Evolutionary conservation across 2,113 vertebrate genomes (phyloP).

Genomic region (Upupa epops): DNA sequence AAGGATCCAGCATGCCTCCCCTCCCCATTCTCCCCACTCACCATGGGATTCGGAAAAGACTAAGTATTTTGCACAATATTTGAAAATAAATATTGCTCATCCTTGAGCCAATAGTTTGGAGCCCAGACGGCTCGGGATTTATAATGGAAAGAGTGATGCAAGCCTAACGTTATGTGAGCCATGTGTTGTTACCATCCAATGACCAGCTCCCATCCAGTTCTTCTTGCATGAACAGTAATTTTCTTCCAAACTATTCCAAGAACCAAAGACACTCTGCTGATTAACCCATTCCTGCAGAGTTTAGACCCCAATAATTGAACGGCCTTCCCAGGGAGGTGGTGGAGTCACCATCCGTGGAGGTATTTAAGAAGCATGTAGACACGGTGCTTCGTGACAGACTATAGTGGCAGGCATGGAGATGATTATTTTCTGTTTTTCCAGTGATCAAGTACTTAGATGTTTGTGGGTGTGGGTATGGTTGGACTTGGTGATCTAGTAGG

Average conservation of each 20-base stretch:
- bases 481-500: no score
- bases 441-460: no score
- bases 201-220: slow-evolving; percentile 7
- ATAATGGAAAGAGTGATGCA: slow-evolving; percentile 57
- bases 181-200: slow-evolving; percentile 43
- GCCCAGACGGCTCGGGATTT: slow-evolving; percentile 22
- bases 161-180: slow-evolving; percentile 45
- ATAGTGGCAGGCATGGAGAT: no score
- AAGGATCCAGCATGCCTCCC: slow-evolving; percentile 28
- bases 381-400: no score
- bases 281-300: slow-evolving; percentile 45
- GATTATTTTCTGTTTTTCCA: no score
- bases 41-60: slow-evolving; percentile 43
- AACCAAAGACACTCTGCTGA: neutral
- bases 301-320: neutral
- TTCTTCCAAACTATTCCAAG: slow-evolving; percentile 8
- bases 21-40: neutral
- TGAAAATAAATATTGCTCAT: slow-evolving; percentile 71
- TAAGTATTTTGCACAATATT: slow-evolving; percentile 69
- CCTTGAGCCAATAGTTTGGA: slow-evolving; percentile 43
- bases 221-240: neutral
- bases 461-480: no score
- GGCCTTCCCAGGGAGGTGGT: no score
- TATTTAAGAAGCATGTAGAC: no score
- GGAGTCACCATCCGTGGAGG: no score